Base-by-base conservation (phyloP, 2,113 vertebrate genomes). In the Balaeniceps rex region DNA sequence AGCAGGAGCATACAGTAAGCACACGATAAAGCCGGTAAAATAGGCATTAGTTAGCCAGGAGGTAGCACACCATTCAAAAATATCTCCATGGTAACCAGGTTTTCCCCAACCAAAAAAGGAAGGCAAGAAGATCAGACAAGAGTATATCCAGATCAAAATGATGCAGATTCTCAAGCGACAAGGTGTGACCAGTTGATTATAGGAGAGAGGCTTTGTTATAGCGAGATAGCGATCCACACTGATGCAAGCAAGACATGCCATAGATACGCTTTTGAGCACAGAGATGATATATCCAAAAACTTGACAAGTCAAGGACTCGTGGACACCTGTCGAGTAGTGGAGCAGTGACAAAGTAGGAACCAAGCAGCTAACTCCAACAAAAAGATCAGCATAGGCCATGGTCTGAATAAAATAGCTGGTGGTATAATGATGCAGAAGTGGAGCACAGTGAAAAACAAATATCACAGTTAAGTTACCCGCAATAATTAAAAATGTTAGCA, bases 391-490 rank as follows among this genome's bases (percentile, higher is more conserved):
- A 61, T 99, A 99, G 57, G 99, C 99, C 99, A 99, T 99, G 38
- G 99, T 99, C 98, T 99, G 99, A 97, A 99, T 99, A 96, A 99
- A 99, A 91, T 99, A 99, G 98, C 99, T 99, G 91, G 99, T 99
- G 87, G 99, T 99, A 90, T 99, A 99, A 97, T 99, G 99, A 91
- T 99, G 99, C 64, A 99, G 97, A 44, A 99, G 98, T 2, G 99
- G 99, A 77, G 99, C 99, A 87, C 99, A 99, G 94, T 99, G 99
- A 96, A 99, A 99, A 90, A 99, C 99, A 93, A 99, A 99, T 93
- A 99, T 99, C 91, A 99, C 99, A 0, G 99, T 99, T 94, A 99
- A 97, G 97, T 99, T 99, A 63, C 99, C 99, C 51, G 98, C 98
- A 88, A 99, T 99, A 93, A 99, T 99, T n/a, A 99, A 98, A 72